These are phyloP conservation scores for Drosophila paulistorum DNA, from an alignment of 1,140 invertebrate species.

Conservation along the genomic window DNA sequence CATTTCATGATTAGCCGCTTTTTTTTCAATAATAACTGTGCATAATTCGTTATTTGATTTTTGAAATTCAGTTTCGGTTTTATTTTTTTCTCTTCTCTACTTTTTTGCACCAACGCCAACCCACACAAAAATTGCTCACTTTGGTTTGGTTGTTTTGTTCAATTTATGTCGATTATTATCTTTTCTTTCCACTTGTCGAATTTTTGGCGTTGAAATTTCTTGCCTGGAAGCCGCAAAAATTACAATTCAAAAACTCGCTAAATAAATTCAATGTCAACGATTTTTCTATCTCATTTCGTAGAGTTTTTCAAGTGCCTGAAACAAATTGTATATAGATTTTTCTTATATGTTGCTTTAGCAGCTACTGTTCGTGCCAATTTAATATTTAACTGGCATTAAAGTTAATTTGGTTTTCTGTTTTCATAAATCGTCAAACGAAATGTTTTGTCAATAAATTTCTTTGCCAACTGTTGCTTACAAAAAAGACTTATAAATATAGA, in stretches of 20 bases:
- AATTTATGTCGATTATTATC: constrained; percentile 9
- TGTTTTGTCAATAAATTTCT: constrained; percentile 74
- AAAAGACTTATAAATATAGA: constrained; percentile 36
- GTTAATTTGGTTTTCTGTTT: constrained; percentile 44
- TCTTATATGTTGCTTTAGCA: constrained; percentile 17
- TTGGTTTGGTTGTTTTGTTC: constrained; percentile 17
- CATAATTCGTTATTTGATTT: constrained; percentile 30
- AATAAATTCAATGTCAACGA: constrained; percentile 20
- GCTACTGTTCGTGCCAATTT: constrained; percentile 53
- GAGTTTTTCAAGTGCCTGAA: not conserved
- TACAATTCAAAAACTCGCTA: constrained; percentile 20
- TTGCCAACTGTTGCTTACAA: constrained; percentile 62
- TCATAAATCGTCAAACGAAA: constrained; percentile 19
- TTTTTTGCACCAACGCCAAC: constrained; percentile 18
- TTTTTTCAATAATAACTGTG: constrained; percentile 49
- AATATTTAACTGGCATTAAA: constrained; percentile 54
- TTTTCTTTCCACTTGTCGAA: constrained; percentile 19
- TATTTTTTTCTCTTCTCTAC: too few species aligned
- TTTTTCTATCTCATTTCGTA: not conserved
- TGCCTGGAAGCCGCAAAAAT: constrained; percentile 41
- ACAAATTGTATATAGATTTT: not conserved
- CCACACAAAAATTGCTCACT: constrained; percentile 2
- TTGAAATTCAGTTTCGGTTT: not conserved
- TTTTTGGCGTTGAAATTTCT: constrained; percentile 24
- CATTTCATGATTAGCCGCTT: constrained; percentile 62